Base-by-base conservation (phyloP, 2,797 vertebrate species). In the Sebastes hubbsi region DNA sequence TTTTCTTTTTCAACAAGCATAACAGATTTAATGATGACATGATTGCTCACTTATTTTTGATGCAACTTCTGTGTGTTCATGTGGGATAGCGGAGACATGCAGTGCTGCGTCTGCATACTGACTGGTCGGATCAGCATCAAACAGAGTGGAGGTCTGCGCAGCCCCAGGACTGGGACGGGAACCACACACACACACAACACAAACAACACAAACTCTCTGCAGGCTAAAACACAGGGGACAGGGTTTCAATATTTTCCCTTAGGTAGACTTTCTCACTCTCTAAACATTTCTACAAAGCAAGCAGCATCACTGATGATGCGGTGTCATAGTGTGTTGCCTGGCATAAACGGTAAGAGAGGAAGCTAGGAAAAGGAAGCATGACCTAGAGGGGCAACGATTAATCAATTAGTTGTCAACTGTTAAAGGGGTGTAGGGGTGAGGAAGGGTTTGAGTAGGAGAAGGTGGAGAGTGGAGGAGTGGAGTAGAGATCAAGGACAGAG, bases 61-160 rank as follows among this genome's bases (percentile, higher is more conserved):
- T 29, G 69, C 22, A 46, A 34, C 76, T 69, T 73, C 29, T 38
- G 69, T 58, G 76, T 75, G 75, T 70, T 67, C 30, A 42, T 59
- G 56, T 38, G 63, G 36, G 79, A 76, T 14, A 80, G 85, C 74
- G 73, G 81, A 87, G 76, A 86, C 82, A 80, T 83, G 78, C 83
- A 83, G 67, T 84, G 90, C 91, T 90, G 89, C 25, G 80, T 93
- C 88, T 92, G 90, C 91, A 93, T 63, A 59, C 83, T 92, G 93
- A 91, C 92, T 36, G 63, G 60, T 86, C 86, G 73, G 65, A 91
- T 92, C 88, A 93, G 72, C 86, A 72, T 93, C 92, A 92, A 90
- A 88, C 64, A 56, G 61, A 64, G 73, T 66, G 27, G 38, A 60
- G 52, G 82, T 73, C 83, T 72, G 52, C 77, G 60, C 75, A 69